These are phyloP conservation scores for Seriola rivoliana DNA, from an alignment of 2,113 vertebrate species.

Conservation along the genomic window DNA sequence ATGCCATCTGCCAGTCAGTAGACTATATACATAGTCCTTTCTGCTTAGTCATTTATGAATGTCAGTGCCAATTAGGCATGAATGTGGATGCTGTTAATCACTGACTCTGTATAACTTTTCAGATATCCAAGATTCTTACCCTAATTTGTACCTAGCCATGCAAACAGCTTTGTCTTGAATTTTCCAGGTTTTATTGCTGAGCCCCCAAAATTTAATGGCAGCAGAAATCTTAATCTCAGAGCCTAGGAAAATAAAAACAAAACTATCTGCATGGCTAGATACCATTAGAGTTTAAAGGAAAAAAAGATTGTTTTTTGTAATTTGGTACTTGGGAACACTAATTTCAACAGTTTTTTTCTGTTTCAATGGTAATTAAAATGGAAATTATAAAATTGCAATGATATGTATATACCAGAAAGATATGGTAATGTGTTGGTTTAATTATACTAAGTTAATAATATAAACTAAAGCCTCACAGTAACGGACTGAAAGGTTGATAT, in stretches of 20 bases:
- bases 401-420: not conserved
- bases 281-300: not conserved
- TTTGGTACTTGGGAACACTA: not conserved
- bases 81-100: not conserved
- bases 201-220: no score
- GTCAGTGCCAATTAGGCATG: not conserved
- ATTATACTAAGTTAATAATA: not conserved
- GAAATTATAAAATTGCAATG: no score
- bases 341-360: no score
- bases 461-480: not conserved
- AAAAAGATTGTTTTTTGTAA: not conserved
- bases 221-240: not conserved
- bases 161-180: no score
- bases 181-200: no score
- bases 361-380: no score
- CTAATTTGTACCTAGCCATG: not conserved
- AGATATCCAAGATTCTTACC: not conserved
- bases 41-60: not conserved
- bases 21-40: not conserved
- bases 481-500: not conserved
- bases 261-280: not conserved
- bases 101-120: not conserved
- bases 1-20: slow-evolving; percentile 91
- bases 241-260: not conserved
- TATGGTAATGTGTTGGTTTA: not conserved